Percentiles rank a stretch among this genome's conserved stretches.
Conservation (phyloP, 2,888 invertebrate species). For the Xestoiulus laeticollis region DNA sequence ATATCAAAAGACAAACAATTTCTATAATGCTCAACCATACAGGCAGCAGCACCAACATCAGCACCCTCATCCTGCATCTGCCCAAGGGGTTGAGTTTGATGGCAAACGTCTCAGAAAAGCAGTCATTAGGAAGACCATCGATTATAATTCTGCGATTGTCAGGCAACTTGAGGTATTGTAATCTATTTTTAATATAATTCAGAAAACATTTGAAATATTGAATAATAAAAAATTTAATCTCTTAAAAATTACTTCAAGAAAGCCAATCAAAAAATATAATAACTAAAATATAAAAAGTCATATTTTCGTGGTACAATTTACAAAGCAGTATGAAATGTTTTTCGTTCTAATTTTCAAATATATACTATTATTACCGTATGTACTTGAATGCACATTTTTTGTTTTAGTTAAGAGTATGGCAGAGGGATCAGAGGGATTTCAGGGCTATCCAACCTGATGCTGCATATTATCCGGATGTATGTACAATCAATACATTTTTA, state of each 20-base stretch:
- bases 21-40: constrained; percentile 47
- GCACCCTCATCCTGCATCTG: constrained; percentile 54
- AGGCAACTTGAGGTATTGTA: constrained; percentile 82
- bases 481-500: neutral
- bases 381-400: too few relatives aligned
- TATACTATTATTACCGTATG: too few relatives aligned
- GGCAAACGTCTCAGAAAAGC: constrained; percentile 95
- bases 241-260: too few relatives aligned
- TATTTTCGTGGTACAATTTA: too few relatives aligned
- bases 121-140: constrained; percentile 96
- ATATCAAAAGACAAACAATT: constrained; percentile 49
- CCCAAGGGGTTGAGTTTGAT: constrained; percentile 77
- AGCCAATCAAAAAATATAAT: too few relatives aligned
- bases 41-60: constrained; percentile 42
- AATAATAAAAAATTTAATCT: too few relatives aligned
- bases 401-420: constrained; percentile 89
- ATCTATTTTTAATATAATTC: neutral
- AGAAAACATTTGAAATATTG: too few relatives aligned
- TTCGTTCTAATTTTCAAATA: too few relatives aligned
- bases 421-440: constrained; percentile 89
- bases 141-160: constrained; percentile 95
- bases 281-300: too few relatives aligned
- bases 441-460: constrained; percentile 92
- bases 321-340: too few relatives aligned
- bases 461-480: constrained; percentile 86